A percentile compares a stretch with the other conserved stretches of the same genome.
phyloP scores from a whole-genome alignment of 2,888 invertebrate genomes.

The Epinotia brunnichana region DNA sequence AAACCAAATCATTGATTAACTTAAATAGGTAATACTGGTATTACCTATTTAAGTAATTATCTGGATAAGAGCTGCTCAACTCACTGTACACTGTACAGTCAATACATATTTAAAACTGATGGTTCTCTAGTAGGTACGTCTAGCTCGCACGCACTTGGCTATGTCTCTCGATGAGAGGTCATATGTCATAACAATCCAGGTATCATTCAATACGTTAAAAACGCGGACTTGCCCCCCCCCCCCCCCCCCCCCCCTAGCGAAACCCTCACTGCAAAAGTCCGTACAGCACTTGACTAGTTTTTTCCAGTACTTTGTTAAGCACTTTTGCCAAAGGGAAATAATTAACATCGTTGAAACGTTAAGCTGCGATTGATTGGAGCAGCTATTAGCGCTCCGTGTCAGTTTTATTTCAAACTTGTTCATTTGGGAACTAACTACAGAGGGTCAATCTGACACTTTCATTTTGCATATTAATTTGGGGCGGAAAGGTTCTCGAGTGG shows the following conservation, averaged over 20 bases:
- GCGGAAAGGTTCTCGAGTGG: too few species aligned
- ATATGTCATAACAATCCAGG: too few species aligned
- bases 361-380: conserved; percentile 41
- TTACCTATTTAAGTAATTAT: too few species aligned
- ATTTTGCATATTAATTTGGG: background rate
- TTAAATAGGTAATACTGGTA: too few species aligned
- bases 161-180: too few species aligned
- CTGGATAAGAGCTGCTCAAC: too few species aligned
- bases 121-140: too few species aligned
- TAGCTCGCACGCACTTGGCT: too few species aligned
- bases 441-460: background rate
- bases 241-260: background rate
- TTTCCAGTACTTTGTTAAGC: conserved; percentile 19
- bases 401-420: conserved; percentile 10
- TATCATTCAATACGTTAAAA: background rate
- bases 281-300: conserved; percentile 11
- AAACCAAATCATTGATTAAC: too few species aligned
- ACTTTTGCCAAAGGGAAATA: conserved; percentile 34
- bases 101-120: too few species aligned
- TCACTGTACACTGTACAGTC: too few species aligned
- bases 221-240: background rate
- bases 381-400: conserved; percentile 26
- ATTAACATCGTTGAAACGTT: conserved; percentile 28
- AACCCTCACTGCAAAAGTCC: conserved; percentile 12
- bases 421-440: conserved; percentile 9